Conservation (phyloP, 2,797 vertebrate genomes). For the Chloroceryle amazona region DNA sequence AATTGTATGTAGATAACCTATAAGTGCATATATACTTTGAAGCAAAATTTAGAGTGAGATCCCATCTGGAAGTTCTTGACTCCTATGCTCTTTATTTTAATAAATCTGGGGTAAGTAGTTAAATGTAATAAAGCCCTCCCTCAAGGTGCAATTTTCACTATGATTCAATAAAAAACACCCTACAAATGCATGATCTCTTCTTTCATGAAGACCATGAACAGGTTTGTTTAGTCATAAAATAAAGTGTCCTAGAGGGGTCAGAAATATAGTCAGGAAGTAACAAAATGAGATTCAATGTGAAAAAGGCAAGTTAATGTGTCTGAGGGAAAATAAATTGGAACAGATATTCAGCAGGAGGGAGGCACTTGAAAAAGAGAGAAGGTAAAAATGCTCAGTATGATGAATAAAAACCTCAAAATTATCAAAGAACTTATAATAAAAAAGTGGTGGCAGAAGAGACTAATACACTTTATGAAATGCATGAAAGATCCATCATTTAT, state of each 20-base stretch:
- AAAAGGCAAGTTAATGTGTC: constrained; percentile 25
- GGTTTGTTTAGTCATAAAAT: constrained; percentile 54
- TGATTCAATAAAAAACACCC: constrained; percentile 69
- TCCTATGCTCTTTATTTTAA: constrained; percentile 62
- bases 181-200: background rate
- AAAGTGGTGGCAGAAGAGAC: background rate
- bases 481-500: background rate
- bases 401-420: background rate
- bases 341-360: background rate
- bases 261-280: constrained; percentile 58
- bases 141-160: constrained; percentile 58
- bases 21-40: background rate
- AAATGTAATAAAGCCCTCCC: constrained; percentile 48
- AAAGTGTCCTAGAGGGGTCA: constrained; percentile 40
- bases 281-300: constrained; percentile 31
- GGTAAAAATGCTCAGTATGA: background rate
- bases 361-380: background rate
- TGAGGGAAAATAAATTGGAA: constrained; percentile 61
- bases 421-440: background rate
- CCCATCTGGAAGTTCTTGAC: constrained; percentile 36
- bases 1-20: background rate
- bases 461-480: background rate
- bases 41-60: background rate
- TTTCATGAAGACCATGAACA: constrained; percentile 39
- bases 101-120: constrained; percentile 64